phyloP scores from a whole-genome alignment of 2,888 invertebrate species.

The Hirtodrosophila alboralis region DNA sequence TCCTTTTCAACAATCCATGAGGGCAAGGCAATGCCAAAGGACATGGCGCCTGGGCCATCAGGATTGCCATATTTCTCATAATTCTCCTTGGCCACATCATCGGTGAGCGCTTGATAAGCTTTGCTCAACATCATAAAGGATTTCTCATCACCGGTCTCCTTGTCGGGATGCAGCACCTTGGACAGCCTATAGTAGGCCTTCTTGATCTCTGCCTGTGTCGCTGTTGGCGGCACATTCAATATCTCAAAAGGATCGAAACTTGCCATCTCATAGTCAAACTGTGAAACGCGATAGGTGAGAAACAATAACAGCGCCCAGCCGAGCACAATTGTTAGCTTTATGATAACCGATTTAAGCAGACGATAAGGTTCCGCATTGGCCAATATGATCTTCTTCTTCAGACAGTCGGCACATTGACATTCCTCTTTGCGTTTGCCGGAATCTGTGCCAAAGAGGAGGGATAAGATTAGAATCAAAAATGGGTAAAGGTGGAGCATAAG shows the following conservation, averaged over 20 bases:
- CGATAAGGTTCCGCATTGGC: slow-evolving; percentile 95
- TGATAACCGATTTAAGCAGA: slow-evolving; percentile 90
- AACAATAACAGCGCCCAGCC: slow-evolving; percentile 93
- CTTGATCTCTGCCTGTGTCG: slow-evolving; percentile 95
- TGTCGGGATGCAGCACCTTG: slow-evolving; percentile 97
- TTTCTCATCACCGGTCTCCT: slow-evolving; percentile 98
- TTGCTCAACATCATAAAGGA: slow-evolving; percentile 99
- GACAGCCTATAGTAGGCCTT: slow-evolving; percentile 97
- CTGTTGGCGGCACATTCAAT: slow-evolving; percentile 93
- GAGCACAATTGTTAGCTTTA: slow-evolving; percentile 90
- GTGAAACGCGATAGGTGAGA: slow-evolving; percentile 95
- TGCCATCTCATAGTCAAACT: slow-evolving; percentile 98
- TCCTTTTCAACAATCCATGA: slow-evolving; percentile 99
- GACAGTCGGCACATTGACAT: slow-evolving; percentile 96
- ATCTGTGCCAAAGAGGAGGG: slow-evolving; percentile 85
- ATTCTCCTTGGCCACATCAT: slow-evolving; percentile 98
- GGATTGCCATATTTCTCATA: slow-evolving; percentile 99
- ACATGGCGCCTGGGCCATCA: slow-evolving; percentile 99
- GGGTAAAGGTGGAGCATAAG: neutral
- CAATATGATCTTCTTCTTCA: slow-evolving; percentile 91
- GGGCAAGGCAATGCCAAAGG: slow-evolving; percentile 99
- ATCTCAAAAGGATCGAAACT: slow-evolving; percentile 99
- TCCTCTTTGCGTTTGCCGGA: slow-evolving; percentile 90
- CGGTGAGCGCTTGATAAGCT: slow-evolving; percentile 95
- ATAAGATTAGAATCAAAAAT: slow-evolving; percentile 30